Conservation (phyloP, 2,888 invertebrate genomes). For the Sceliomorpha sp. region DNA sequence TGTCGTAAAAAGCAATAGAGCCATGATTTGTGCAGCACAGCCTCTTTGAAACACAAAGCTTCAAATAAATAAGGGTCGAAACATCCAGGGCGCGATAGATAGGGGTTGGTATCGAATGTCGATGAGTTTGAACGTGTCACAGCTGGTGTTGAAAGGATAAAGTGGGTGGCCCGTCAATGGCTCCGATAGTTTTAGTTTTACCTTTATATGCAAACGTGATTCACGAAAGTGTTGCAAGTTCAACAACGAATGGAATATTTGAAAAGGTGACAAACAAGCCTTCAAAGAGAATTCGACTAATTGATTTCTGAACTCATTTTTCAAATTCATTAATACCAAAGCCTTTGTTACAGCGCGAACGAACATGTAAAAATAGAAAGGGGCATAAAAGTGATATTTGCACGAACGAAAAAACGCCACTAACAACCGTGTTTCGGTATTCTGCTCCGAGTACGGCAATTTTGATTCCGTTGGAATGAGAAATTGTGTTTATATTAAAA, state of each 20-base stretch:
- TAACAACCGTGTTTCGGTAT: too few species aligned
- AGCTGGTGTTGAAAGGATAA: constrained; percentile 38
- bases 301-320: constrained; percentile 23
- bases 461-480: too few species aligned
- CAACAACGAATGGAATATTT: constrained; percentile 25
- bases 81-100: constrained; percentile 26
- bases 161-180: constrained; percentile 28
- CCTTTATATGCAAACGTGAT: constrained; percentile 24
- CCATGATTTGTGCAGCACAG: constrained; percentile 25
- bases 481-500: too few species aligned
- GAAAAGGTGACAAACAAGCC: constrained; percentile 22
- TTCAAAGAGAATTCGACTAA: constrained; percentile 22
- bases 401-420: background rate
- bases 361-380: too few species aligned
- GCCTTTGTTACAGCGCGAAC: constrained; percentile 3
- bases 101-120: constrained; percentile 39
- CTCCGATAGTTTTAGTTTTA: constrained; percentile 29
- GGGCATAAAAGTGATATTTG: background rate
- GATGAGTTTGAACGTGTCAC: constrained; percentile 31
- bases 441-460: too few species aligned
- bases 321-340: constrained; percentile 18
- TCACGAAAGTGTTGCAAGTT: constrained; percentile 19
- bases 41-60: constrained; percentile 33
- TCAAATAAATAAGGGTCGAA: constrained; percentile 39
- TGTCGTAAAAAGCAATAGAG: constrained; percentile 26